These are phyloP conservation scores for Aleiodes alternator DNA, from an alignment of 2,888 invertebrate genomes.

Conservation along the genomic window DNA sequence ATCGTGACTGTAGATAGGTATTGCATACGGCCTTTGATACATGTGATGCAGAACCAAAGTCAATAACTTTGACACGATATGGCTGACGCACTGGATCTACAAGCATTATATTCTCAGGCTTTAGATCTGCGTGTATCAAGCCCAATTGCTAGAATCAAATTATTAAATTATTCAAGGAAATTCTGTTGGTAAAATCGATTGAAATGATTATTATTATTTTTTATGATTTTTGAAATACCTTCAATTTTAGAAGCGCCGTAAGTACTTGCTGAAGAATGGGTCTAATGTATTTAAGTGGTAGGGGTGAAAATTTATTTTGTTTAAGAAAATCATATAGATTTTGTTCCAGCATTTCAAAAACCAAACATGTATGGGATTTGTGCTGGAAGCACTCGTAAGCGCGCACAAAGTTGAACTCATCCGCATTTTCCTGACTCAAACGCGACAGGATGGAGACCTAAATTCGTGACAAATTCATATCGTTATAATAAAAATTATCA, in stretches of 20 bases:
- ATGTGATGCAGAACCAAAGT: constrained; percentile 99
- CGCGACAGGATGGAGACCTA: constrained; percentile 93
- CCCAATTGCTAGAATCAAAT: constrained; percentile 89
- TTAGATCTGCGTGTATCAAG: constrained; percentile 99
- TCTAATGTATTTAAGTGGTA: constrained; percentile 98
- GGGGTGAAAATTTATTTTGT: constrained; percentile 99
- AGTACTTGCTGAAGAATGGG: constrained; percentile 99
- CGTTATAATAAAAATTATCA: background rate
- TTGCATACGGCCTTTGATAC: constrained; percentile 99
- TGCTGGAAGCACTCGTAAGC: constrained; percentile 99
- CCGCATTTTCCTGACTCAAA: constrained; percentile 97
- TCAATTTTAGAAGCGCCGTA: constrained; percentile 90
- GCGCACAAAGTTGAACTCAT: constrained; percentile 99
- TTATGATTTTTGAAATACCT: constrained; percentile 77
- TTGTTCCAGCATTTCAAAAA: constrained; percentile 99
- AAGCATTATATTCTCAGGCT: constrained; percentile 99
- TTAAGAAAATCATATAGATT: constrained; percentile 99
- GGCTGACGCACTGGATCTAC: constrained; percentile 99
- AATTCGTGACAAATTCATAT: constrained; percentile 33
- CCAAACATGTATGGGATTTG: constrained; percentile 99
- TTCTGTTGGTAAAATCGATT: background rate
- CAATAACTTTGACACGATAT: constrained; percentile 99
- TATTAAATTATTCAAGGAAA: constrained; percentile 20
- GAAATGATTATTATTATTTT: too few species aligned
- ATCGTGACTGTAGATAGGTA: constrained; percentile 98